Conservation (phyloP, 1,140 invertebrate genomes). For the Meloidogyne exigua region DNA sequence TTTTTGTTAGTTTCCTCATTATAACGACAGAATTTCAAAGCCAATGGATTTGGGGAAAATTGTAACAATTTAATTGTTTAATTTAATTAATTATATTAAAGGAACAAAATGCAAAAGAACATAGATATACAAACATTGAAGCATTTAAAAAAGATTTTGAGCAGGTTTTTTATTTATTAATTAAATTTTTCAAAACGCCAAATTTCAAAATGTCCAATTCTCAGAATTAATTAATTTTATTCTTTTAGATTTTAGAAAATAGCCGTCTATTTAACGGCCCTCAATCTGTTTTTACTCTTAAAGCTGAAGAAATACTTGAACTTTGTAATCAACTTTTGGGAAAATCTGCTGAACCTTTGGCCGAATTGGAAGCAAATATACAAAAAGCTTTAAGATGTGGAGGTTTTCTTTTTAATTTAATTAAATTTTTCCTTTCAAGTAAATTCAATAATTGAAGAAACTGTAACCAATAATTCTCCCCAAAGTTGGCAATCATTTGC, state of each 20-base stretch:
- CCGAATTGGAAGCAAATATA: slow-evolving; percentile 40
- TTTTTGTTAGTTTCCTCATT: slow-evolving; percentile 39
- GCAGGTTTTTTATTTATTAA: slow-evolving; percentile 29
- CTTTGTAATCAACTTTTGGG: slow-evolving; percentile 34
- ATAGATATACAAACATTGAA: slow-evolving; percentile 39
- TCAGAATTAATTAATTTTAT: not conserved
- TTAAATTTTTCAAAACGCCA: not conserved
- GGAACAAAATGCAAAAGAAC: slow-evolving; percentile 50
- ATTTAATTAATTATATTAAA: not conserved
- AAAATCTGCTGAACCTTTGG: slow-evolving; percentile 31
- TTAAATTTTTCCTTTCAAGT: not conserved
- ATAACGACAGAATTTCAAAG: slow-evolving; percentile 39
- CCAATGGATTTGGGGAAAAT: slow-evolving; percentile 52
- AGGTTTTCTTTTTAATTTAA: slow-evolving; percentile 7
- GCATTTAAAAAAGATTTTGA: slow-evolving; percentile 42
- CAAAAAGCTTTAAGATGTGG: slow-evolving; percentile 22
- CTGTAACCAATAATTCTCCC: not conserved
- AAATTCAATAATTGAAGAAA: not conserved
- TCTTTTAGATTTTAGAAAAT: slow-evolving; percentile 43
- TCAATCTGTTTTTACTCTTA: slow-evolving; percentile 44
- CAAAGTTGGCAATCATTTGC: not conserved
- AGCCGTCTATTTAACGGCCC: slow-evolving; percentile 44
- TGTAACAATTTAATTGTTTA: not conserved
- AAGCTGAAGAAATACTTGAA: slow-evolving; percentile 44
- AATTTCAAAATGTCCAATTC: not conserved